phyloP scores from a whole-genome alignment of 2,797 vertebrate genomes.

The Peromyscus melanophrys region DNA sequence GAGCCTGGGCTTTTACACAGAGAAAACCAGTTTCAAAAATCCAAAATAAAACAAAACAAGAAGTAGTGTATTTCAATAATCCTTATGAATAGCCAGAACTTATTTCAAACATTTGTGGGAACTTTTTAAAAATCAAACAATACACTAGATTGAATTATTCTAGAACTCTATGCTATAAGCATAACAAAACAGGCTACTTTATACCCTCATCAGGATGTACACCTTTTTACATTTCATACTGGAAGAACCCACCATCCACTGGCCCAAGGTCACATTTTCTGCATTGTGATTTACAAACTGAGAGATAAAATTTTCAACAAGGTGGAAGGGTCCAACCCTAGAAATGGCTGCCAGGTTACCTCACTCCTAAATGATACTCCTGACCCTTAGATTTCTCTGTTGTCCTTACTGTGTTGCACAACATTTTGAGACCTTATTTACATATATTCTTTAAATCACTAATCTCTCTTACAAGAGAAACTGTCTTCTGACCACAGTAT shows the following conservation, averaged over 20 bases:
- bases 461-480: not conserved
- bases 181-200: no score
- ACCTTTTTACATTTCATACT: no score
- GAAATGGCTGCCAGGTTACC: no score
- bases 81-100: not conserved
- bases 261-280: not conserved
- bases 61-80: not conserved
- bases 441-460: not conserved
- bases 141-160: not conserved
- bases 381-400: no score
- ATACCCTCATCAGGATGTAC: accelerated
- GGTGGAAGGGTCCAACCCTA: not conserved
- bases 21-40: no score
- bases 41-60: no score
- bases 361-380: no score
- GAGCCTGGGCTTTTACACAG: no score
- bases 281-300: not conserved
- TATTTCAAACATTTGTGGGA: not conserved
- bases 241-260: not conserved
- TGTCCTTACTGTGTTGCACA: no score
- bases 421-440: not conserved
- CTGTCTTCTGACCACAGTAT: not conserved
- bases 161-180: not conserved
- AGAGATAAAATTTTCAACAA: not conserved
- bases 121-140: not conserved